Evolutionary conservation across 2,888 invertebrate species (phyloP), one percentile per base, ranked within the genome.

Genomic region (Melanostoma scalare): DNA sequence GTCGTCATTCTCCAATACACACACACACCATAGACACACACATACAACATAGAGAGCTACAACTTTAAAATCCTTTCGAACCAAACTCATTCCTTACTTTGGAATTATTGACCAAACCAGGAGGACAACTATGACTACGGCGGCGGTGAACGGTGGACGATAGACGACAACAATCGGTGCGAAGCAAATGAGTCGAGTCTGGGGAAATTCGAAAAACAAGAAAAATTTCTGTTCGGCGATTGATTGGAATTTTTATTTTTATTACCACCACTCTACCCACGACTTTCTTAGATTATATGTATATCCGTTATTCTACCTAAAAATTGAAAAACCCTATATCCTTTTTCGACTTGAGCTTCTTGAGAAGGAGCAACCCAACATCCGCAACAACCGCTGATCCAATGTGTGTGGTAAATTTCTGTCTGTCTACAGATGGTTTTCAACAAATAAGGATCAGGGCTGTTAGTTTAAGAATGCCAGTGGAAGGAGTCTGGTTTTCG

Each of bases 241-340:
- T 85, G 85, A 85, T 85, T 85, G 85, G 85, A 85, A 85, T 85
- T 85, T 85, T 80, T 76, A 68, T 85, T 75, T 80, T 76, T 85
- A 67, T 85, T 67, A 79, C 52, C 52, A n/a, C n/a, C 20, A 6
- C 10, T 9, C 30, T 8, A 0, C 2, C 55, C 36, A 5, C 71
- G 36, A 4, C 40, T 40, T 50, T 31, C 46, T 75, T 40, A 40
- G 60, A 20, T 20, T 20, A 58, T 65, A 74, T 68, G 20, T 68
- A 48, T 79, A 56, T 55, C 68, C 77, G 73, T 56, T 77, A 56
- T 79, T 61, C 69, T 67, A 67, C 48, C 84, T 5, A 40, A 74
- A 79, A 84, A 79, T 84, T 78, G 79, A 71, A 84, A 84, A 72
- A 71, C 67, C 84, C 20, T 79, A 75, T 67, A 84, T 84, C 67